Conservation (phyloP, 2,797 vertebrate genomes). For the Orestias chungarensis region DNA sequence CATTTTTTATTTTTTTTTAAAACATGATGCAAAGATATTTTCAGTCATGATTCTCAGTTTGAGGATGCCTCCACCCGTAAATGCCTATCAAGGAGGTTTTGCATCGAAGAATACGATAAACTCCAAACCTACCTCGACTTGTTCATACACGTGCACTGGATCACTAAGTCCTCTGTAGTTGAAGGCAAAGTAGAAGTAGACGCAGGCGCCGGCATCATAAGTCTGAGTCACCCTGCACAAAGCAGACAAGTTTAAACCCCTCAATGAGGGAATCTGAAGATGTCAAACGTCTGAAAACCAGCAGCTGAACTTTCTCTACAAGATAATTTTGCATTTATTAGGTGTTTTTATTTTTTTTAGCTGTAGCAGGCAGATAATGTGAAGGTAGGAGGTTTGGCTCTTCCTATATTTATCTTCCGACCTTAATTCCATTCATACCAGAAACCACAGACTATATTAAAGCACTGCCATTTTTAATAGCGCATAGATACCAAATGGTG, state of each 20-base stretch:
- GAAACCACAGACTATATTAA: slow-evolving; percentile 27
- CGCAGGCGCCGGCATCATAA: slow-evolving; percentile 94
- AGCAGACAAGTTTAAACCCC: slow-evolving; percentile 14
- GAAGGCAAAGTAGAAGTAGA: slow-evolving; percentile 99
- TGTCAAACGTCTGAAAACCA: slow-evolving; percentile 18
- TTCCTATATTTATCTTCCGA: slow-evolving; percentile 39
- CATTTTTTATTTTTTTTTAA: too few species aligned
- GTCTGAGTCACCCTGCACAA: slow-evolving; percentile 93
- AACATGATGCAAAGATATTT: too few species aligned
- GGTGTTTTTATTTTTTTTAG: slow-evolving; percentile 14
- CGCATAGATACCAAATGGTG: slow-evolving; percentile 59
- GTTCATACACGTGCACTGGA: slow-evolving; percentile 91
- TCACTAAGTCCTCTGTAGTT: slow-evolving; percentile 97
- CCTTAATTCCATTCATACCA: slow-evolving; percentile 51
- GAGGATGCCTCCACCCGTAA: too few species aligned
- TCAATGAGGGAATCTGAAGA: slow-evolving; percentile 11
- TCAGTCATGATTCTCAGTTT: too few species aligned
- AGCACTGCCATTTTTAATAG: slow-evolving; percentile 62
- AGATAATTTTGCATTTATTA: slow-evolving; percentile 31
- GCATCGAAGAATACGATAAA: neutral
- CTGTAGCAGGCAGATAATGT: slow-evolving; percentile 34
- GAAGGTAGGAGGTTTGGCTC: slow-evolving; percentile 46
- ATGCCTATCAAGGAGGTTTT: neutral
- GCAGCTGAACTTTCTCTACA: neutral
- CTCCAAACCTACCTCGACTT: slow-evolving; percentile 90